These are phyloP conservation scores for Arremon brunneinucha DNA, from an alignment of 2,797 vertebrate species.

Conservation along the genomic window DNA sequence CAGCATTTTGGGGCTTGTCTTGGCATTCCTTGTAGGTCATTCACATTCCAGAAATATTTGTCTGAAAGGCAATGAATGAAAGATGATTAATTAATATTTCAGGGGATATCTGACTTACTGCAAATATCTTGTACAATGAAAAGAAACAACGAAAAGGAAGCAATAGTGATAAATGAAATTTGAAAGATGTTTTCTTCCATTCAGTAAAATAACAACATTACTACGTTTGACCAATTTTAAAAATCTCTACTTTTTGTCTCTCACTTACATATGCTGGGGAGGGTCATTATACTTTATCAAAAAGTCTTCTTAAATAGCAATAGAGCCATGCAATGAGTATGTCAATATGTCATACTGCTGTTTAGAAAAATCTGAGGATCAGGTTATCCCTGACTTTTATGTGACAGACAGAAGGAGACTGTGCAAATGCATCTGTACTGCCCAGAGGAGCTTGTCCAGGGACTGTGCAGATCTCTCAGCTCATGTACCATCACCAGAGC, in stretches of 20 bases:
- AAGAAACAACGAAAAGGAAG: neutral
- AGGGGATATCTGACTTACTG: neutral
- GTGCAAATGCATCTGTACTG: neutral
- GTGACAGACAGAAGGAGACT: neutral
- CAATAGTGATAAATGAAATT: neutral
- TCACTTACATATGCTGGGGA: neutral
- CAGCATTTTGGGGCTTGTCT: neutral
- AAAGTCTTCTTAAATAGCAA: neutral
- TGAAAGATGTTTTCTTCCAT: neutral
- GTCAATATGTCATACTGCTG: neutral
- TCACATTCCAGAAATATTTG: constrained; percentile 64
- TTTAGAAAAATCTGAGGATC: neutral
- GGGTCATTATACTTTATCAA: neutral
- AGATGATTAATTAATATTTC: neutral
- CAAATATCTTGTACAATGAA: neutral
- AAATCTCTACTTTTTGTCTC: neutral
- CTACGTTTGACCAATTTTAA: neutral
- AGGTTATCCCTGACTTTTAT: neutral
- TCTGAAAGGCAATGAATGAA: constrained; percentile 49
- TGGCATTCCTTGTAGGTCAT: neutral
- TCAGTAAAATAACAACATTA: neutral
- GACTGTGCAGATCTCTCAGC: neutral
- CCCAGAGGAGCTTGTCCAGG: rapidly evolving
- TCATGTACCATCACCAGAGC: neutral
- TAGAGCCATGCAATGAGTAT: neutral